Evolutionary conservation across 2,888 invertebrate species (phyloP), one percentile per base, ranked within the genome.

Genomic region (Galerucella calmariensis): DNA sequence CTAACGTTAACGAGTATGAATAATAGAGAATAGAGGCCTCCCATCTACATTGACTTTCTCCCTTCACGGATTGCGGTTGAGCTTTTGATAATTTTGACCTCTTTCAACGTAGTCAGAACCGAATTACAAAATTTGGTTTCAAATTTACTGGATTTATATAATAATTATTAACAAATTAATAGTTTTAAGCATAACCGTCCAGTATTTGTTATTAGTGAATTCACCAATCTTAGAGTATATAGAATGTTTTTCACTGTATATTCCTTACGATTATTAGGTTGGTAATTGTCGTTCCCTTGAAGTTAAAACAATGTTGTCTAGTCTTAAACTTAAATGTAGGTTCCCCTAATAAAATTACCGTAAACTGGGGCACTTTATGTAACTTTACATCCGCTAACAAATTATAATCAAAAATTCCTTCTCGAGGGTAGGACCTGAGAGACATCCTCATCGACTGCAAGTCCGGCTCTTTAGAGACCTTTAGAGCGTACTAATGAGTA

Each of bases 401-500:
- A 20, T 56, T 56, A 56, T 56, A 16, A 56, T 56, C 56, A n/a
- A 56, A 56, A 56, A 56, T 56, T 56, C 56, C 56, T 9, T 56
- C 6, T 56, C 56, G 20, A 56, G 56, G 53, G 53, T n/a, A 53
- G n/a, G 53, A 53, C 53, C 53, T 53, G 14, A 53, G 53, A 53
- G 53, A 53, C 14, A 53, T n/a, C 6, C 53, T 53, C 53, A 16
- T 14, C n/a, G 53, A 53, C 53, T 53, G 16, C n/a, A 53, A 53
- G 56, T 56, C 56, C 56, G 56, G 56, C 11, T 56, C 56, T 56
- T 56, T 20, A 20, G 12, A 12, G 12, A 12, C 20, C 11, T 56
- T 20, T 16, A 20, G 16, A 20, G 56, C 20, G 56, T 20, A 56
- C 56, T 56, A 56, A 56, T 56, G 56, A 56, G 11, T 56, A 20